These are phyloP conservation scores for Globia sparganii DNA, from an alignment of 2,888 invertebrate species.

Conservation along the genomic window DNA sequence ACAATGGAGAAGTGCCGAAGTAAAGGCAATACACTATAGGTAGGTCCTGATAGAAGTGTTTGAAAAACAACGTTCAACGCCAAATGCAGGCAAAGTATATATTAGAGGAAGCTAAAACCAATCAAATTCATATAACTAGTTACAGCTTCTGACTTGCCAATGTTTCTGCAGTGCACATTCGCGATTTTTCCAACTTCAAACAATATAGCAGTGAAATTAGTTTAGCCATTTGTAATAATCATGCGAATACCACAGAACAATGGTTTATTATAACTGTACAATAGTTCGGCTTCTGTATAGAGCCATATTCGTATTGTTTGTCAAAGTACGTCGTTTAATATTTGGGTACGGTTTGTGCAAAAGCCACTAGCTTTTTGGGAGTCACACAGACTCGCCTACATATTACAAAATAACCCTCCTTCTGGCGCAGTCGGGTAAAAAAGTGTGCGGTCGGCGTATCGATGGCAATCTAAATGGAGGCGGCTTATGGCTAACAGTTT, in stretches of 20 bases:
- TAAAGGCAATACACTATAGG: background rate
- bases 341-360: background rate
- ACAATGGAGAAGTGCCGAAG: background rate
- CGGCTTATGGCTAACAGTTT: background rate
- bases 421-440: no score
- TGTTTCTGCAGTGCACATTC: background rate
- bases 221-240: slow-evolving; percentile 43
- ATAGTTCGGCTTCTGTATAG: slow-evolving; percentile 39
- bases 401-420: background rate
- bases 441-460: background rate
- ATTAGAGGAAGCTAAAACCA: background rate
- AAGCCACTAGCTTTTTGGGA: background rate
- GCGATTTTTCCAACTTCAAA: slow-evolving; percentile 37
- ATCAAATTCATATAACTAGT: background rate
- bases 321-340: background rate
- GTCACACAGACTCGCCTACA: background rate
- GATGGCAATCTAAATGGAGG: no score
- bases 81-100: background rate
- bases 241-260: slow-evolving; percentile 52
- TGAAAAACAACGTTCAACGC: background rate
- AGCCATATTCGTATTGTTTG: slow-evolving; percentile 44
- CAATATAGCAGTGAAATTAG: slow-evolving; percentile 43
- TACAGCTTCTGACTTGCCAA: background rate
- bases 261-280: slow-evolving; percentile 48
- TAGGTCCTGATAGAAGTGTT: no score